Conservation (phyloP, 2,113 vertebrate genomes). For the Lutjanus erythropterus region DNA sequence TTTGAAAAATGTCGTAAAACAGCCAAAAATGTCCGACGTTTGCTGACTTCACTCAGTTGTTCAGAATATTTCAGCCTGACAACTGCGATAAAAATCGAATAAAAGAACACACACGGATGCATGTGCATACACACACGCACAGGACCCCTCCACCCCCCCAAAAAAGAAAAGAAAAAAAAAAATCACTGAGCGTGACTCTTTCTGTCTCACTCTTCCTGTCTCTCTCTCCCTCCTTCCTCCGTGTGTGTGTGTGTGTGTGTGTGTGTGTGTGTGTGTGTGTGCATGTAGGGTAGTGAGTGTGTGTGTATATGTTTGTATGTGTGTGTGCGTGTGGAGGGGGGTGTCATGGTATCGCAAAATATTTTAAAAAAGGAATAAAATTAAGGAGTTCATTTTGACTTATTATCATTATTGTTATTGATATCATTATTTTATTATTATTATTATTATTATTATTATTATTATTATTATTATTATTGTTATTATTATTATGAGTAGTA, state of each 20-base stretch:
- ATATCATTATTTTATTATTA: neutral
- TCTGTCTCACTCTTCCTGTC: constrained; percentile 19
- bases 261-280: neutral
- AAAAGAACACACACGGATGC: constrained; percentile 16
- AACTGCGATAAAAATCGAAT: constrained; percentile 31
- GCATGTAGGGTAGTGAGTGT: neutral
- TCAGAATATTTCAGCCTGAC: constrained; percentile 44
- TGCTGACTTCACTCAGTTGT: constrained; percentile 27
- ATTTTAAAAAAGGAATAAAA: constrained; percentile 33
- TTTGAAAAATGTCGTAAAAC: constrained; percentile 46
- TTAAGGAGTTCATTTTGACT: neutral
- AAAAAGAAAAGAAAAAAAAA: constrained; percentile 1
- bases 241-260: neutral
- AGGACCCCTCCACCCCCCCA: neutral
- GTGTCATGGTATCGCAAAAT: neutral
- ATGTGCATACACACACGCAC: neutral
- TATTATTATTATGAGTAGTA: constrained; percentile 13
- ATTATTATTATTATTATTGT: constrained; percentile 9
- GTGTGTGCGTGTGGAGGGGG: neutral
- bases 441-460: neutral
- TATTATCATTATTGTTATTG: neutral
- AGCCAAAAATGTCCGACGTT: constrained; percentile 31
- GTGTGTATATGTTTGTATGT: neutral
- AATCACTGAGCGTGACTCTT: constrained; percentile 43
- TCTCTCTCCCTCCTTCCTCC: neutral